Base-by-base conservation (phyloP, 2,888 invertebrate species). In the Euclidia mi region DNA sequence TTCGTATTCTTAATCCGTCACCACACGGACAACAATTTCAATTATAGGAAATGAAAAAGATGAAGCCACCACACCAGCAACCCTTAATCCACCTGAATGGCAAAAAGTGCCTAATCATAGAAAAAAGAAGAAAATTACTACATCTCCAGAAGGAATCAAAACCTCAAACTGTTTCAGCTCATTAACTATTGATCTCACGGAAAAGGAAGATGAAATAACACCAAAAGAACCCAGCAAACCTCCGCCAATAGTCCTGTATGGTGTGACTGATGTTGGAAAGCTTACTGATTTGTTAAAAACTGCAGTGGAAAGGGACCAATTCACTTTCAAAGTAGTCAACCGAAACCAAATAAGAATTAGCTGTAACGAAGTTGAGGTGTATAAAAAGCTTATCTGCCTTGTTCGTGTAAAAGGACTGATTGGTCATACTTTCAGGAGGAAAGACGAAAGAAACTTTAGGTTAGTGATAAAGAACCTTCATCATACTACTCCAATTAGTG, bases 351-450 rank as follows among this genome's bases (percentile, higher is more conserved):
- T 42, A 2, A 28, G 42, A 28, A 29, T 42, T 14, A 42, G 12
- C 7, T 9, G 28, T 3, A 2, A 3, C 1, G 31, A 29, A 10
- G 14, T 29, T 7, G 42, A 42, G 31, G 31, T 1, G 3, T 41
- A 41, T 11, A 41, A 41, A 12, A 12, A 28, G 2, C 0, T 41
- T 3, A 28, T 41, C 7, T 12, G 15, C 1, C 3, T 42, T 1
- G 29, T 42, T 10, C 18, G 42, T 3, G 29, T 29, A 15, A 29
- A 42, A 9, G 42, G 29, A 2, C 10, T 41, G 20, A 42, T 42
- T 9, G 42, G 42, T 3, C 42, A 42, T 11, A 28, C 42, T 2
- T 42, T 42, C 10, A 42, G 29, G 4, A n/a, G 31, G 6, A 42
- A 42, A 31, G 42, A 42, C 28, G 14, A 29, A 15, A n/a, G 29